A percentile compares a stretch with the other conserved stretches of the same genome.
Conservation (phyloP, 2,888 invertebrate genomes). For the Agrochola litura region DNA sequence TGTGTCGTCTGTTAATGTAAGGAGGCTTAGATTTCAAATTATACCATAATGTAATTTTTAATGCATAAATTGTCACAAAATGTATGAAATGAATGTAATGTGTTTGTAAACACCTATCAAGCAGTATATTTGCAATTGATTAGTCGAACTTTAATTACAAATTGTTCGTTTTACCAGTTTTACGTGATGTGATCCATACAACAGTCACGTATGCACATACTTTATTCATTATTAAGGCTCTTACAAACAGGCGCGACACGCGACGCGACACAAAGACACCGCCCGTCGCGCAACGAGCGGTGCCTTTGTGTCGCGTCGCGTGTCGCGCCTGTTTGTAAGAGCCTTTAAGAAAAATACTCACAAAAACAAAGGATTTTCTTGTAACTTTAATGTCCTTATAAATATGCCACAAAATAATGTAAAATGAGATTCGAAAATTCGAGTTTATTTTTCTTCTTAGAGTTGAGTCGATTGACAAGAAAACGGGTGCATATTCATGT, state of each 20-base stretch:
- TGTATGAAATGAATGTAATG: slow-evolving; percentile 23
- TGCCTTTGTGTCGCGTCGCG: too few species aligned
- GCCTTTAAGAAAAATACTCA: slow-evolving; percentile 23
- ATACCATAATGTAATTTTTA: slow-evolving; percentile 7
- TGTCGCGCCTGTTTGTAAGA: too few species aligned
- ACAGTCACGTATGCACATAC: slow-evolving; percentile 25
- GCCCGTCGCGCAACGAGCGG: too few species aligned
- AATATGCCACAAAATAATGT: slow-evolving; percentile 42
- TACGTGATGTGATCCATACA: slow-evolving; percentile 17
- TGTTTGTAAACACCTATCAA: slow-evolving; percentile 28
- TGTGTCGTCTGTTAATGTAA: slow-evolving; percentile 21
- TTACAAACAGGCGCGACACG: too few species aligned
- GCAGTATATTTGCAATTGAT: slow-evolving; percentile 41
- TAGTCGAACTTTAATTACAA: slow-evolving; percentile 22
- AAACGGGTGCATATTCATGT: slow-evolving; percentile 60
- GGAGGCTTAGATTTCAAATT: slow-evolving; percentile 23
- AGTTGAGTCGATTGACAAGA: not conserved
- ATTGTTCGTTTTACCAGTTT: slow-evolving; percentile 16
- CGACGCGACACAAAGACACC: too few species aligned
- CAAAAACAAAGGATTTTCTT: slow-evolving; percentile 36
- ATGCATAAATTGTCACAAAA: slow-evolving; percentile 11
- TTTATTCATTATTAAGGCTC: not conserved
- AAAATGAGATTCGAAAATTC: slow-evolving; percentile 44
- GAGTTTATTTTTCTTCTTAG: slow-evolving; percentile 39
- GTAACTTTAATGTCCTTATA: slow-evolving; percentile 21